Evolutionary conservation across 1,140 invertebrate species (phyloP), one percentile per base, ranked within the genome.

Genomic region (Zaprionus taronus): DNA sequence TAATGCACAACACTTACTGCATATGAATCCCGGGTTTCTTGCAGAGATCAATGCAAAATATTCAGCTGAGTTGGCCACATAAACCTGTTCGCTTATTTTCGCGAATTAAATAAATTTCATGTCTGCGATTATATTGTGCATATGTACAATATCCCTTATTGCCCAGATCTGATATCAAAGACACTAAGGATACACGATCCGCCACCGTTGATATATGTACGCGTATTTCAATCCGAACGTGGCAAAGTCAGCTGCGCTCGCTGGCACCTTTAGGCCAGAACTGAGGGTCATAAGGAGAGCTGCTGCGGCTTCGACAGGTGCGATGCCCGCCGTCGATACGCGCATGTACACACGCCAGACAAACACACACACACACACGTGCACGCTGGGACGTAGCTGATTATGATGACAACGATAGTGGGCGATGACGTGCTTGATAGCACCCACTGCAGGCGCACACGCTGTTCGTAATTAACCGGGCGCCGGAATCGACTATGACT

Each of bases 351-450:
- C 44, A n/a, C 24, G 17, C 34, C 7, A 36, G n/a, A 58, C 24
- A 34, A 1, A 12, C 24, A 31, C 12, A 36, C 22, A 58, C 34
- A 34, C 11, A 20, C 24, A 31, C 41, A 38, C 31, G 17, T 14
- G 20, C 20, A 38, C 7, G 34, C 31, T 41, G 22, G 24, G 17
- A 61, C 49, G 28, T 41, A 66, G 41, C 41, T 38, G 53, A 61
- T 38, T 61, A 65, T 69, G 67, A 72, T 85, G 82, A 75, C 79
- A 70, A 53, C 57, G 83, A 81, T 86, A 79, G 51, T 34, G 38
- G 49, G 58, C 51, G 83, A 86, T 85, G 83, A 85, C 83, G 83
- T 85, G 83, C 83, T 71, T 71, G 83, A 85, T 85, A 86, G 80
- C 61, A 72, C 31, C 55, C 63, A 82, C 76, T 76, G 85, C 66